Evolutionary conservation across 2,113 vertebrate genomes (phyloP), one percentile per base, ranked within the genome.

Genomic region (Vombatus ursinus): DNA sequence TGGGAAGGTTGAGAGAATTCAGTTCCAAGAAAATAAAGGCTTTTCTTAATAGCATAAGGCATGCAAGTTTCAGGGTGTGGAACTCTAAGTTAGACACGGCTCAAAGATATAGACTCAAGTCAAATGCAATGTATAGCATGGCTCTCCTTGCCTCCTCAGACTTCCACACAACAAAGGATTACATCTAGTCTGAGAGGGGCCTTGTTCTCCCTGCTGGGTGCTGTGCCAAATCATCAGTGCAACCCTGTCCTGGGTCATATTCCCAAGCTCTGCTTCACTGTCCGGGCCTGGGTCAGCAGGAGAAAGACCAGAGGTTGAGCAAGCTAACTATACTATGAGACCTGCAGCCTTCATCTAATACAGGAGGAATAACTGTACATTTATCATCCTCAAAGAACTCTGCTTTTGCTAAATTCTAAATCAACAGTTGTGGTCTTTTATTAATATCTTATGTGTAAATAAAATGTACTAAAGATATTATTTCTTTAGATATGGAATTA

Each of bases 381-480:
- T 68, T 68, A 37, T 11, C 57, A 26, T 31, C 61, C 77, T 52
- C 52, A 94, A 0, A 90, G 1, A 93, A 37, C 26, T 95, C 50
- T 94, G 47, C 44, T 3, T 68, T 48, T 53, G 92, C 37, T 93
- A 68, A 91, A 96, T 2, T 93, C 31, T 93, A n/a, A 61, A 54
- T 47, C 54, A 92, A 49, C 31, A 95, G 84, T n/a, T 0, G n/a
- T 0, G 0, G 49, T 77, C 10, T 53, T 93, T 77, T 7, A 93
- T 2, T 25, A 19, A n/a, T 84, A 95, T 96, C 92, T 93, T 52
- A 92, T 50, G 57, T 61, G 91, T 90, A 93, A 92, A 50, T 90
- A 52, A 96, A 95, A 93, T 19, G 93, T 93, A 93, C 16, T 25
- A 44, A 94, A 97, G 92, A 95, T 68, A 77, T 7, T 92, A 47